Percentiles rank a stretch among this genome's conserved stretches.
These are phyloP conservation scores for Parthenolecanium corni DNA, from an alignment of 2,888 invertebrate species.

Conservation along the genomic window DNA sequence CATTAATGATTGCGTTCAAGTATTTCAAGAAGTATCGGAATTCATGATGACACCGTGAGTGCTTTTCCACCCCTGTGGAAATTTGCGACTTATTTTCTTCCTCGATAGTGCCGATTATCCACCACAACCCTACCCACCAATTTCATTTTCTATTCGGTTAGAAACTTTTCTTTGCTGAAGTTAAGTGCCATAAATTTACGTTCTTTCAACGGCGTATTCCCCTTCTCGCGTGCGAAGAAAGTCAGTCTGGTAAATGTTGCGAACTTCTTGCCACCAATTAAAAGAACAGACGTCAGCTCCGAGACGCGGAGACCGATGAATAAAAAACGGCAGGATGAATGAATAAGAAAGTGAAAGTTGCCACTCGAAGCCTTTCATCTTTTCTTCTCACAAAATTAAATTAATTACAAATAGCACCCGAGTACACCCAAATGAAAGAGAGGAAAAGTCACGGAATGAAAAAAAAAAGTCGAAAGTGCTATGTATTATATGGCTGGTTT, in stretches of 20 bases:
- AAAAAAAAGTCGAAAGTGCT: neutral
- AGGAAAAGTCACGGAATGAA: neutral
- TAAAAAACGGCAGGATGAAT: slow-evolving; percentile 15
- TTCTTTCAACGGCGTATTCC: neutral
- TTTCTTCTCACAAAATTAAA: slow-evolving; percentile 24
- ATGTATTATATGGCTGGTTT: neutral
- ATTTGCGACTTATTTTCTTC: too few species aligned
- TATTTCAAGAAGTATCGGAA: too few species aligned
- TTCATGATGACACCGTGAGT: too few species aligned
- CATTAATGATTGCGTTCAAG: too few species aligned
- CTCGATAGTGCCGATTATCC: neutral
- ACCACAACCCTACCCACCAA: neutral
- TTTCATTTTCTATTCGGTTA: neutral
- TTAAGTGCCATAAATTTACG: slow-evolving; percentile 5
- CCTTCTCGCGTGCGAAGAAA: neutral
- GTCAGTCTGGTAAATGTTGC: neutral
- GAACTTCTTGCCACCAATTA: slow-evolving; percentile 15
- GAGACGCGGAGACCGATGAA: too few species aligned
- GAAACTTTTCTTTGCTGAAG: neutral
- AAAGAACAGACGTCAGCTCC: slow-evolving; percentile 13
- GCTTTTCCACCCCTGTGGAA: too few species aligned
- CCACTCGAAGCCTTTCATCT: slow-evolving; percentile 25
- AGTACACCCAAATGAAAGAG: neutral
- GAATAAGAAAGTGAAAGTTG: slow-evolving; percentile 25
- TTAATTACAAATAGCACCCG: slow-evolving; percentile 14